phyloP scores from a whole-genome alignment of 2,797 vertebrate genomes.

The Strix occidentalis region DNA sequence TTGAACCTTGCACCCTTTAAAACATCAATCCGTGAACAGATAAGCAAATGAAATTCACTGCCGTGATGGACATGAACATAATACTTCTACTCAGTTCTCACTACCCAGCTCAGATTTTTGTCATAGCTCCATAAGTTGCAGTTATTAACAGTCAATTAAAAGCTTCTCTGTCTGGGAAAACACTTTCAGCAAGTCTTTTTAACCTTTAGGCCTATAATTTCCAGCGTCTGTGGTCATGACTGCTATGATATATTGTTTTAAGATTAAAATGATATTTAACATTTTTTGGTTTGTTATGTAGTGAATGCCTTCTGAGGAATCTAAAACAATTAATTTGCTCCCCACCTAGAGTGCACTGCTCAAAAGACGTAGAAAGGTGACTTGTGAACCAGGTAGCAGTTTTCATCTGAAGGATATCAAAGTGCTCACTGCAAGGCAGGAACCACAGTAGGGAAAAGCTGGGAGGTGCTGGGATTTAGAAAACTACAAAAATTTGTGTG shows the following conservation, averaged over 20 bases:
- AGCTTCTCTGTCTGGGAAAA: not conserved
- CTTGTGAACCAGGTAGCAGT: not conserved
- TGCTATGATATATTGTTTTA: not conserved
- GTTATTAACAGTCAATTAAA: not conserved
- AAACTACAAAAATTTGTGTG: fast-evolving
- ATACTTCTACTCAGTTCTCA: not conserved
- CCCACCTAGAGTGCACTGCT: fast-evolving
- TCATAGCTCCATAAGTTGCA: not conserved
- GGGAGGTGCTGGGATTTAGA: not conserved
- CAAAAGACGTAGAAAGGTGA: fast-evolving
- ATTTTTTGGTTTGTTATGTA: not conserved
- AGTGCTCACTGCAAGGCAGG: not conserved
- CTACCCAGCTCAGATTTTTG: not conserved
- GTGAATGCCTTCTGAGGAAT: not conserved
- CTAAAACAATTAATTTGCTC: not conserved
- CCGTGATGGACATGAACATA: not conserved
- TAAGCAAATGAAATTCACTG: not conserved
- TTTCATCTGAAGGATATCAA: not conserved
- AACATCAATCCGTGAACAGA: not conserved
- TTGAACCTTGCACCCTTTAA: not conserved
- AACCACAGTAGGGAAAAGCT: not conserved
- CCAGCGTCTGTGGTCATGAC: not conserved
- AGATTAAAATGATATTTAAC: not conserved
- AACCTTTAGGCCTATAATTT: not conserved
- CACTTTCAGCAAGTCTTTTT: not conserved